Conservation (phyloP, 2,113 vertebrate genomes). For the Lynx canadensis region DNA sequence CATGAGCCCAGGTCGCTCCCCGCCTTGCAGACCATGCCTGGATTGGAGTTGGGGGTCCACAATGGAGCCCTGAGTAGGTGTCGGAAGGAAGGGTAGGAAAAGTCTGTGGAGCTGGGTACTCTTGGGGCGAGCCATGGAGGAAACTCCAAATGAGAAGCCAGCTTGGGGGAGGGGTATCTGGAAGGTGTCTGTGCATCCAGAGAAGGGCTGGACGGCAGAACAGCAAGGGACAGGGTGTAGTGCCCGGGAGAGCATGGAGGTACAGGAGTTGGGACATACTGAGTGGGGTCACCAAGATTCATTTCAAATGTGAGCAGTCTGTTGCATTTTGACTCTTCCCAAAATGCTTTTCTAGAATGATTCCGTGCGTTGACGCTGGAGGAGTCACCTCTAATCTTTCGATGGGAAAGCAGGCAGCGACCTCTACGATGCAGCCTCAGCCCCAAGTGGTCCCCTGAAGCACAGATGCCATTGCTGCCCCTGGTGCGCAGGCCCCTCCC, state of each 20-base stretch:
- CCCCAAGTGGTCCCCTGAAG: fast-evolving
- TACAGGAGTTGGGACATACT: fast-evolving
- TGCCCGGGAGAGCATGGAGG: not conserved
- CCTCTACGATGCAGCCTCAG: fast-evolving
- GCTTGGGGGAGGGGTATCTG: too few relatives aligned
- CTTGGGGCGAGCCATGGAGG: not conserved
- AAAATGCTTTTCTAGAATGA: not conserved
- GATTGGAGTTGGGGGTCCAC: not conserved
- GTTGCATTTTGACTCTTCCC: not conserved
- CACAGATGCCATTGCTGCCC: fast-evolving
- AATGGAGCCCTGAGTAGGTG: fast-evolving
- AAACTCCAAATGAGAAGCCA: not conserved
- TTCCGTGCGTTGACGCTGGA: fast-evolving
- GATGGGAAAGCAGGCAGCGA: not conserved
- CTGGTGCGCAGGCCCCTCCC: fast-evolving
- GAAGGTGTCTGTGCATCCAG: not conserved
- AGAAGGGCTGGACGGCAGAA: fast-evolving
- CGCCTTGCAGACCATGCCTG: fast-evolving
- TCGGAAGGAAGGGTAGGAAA: fast-evolving
- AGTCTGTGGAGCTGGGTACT: fast-evolving
- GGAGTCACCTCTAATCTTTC: not conserved
- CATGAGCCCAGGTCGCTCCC: not conserved
- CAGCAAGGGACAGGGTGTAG: fast-evolving
- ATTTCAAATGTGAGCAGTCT: not conserved
- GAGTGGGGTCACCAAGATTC: fast-evolving